Percentiles rank a stretch among this genome's conserved stretches.
Conservation (phyloP, 2,113 vertebrate genomes). For the Petrocephalus zakoni region DNA sequence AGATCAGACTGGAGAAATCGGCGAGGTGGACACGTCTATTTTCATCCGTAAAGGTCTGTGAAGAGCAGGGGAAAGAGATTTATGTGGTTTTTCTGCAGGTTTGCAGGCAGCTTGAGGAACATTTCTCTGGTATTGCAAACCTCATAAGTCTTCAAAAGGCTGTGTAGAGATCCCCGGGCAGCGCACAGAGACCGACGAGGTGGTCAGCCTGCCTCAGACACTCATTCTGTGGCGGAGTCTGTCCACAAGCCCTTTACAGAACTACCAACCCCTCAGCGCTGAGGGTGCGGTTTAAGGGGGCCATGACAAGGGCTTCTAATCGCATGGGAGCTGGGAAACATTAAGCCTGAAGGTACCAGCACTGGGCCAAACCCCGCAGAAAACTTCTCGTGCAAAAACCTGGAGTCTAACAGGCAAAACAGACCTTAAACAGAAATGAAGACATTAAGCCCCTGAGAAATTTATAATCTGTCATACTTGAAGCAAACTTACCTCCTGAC, state of each 20-base stretch:
- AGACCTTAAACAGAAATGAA: neutral
- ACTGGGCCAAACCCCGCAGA: conserved; percentile 40
- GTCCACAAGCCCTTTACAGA: conserved; percentile 31
- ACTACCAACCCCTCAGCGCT: conserved; percentile 31
- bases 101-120: neutral
- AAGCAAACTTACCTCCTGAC: neutral
- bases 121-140: neutral
- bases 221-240: neutral
- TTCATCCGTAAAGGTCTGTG: neutral
- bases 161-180: neutral
- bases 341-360: conserved; percentile 51
- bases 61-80: neutral
- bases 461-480: neutral
- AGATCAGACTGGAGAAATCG: neutral
- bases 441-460: neutral
- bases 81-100: neutral
- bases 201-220: conserved; percentile 22
- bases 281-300: conserved; percentile 5
- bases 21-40: neutral
- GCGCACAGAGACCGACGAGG: neutral
- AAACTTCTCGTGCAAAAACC: conserved; percentile 27
- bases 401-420: neutral
- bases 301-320: conserved; percentile 41
- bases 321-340: conserved; percentile 35
- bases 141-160: neutral